Base-by-base conservation (phyloP, 2,113 vertebrate species). In the Halcyon malimbica region DNA sequence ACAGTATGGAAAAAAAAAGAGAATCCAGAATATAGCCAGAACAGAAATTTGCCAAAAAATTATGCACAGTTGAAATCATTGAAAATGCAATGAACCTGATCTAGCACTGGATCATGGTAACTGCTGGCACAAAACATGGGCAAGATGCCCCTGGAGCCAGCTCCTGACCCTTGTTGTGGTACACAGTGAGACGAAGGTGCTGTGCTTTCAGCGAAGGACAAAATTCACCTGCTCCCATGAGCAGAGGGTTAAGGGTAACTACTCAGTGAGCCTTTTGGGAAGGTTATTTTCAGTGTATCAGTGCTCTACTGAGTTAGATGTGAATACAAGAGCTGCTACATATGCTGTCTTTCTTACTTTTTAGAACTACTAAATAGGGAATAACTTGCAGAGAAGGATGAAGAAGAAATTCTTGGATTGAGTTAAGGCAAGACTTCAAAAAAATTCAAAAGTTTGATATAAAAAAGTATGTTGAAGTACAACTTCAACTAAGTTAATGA, bases 261-360 rank as follows among this genome's bases (percentile, higher is more conserved):
- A 25, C 42, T 28, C 48, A 24, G 24, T 28, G 18, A 62, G 13
- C 54, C 60, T 24, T 5, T 7, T 2, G 39, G 62, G 42, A 75
- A 83, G 16, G 42, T 21, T 56, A 2, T 69, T 92, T 70, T 41
- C 35, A 18, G 42, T 13, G 4, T 16, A 4, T 23, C 31, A 21
- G 26, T 6, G 21, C 15, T 25, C 16, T 20, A 35, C 4, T 41
- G 33, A 56, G 28, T 26, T 42, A 42, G 11, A 7, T 0, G 0
- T 2, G 12, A 39, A 50, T 13, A n/a, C 6, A 56, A 63, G 13
- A 59, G 29, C 14, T 65, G 74, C 25, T 29, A 31, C 1, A 0
- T 9, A 18, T 5, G 13, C 28, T 64, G 24, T 12, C 29, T 54
- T 28, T 9, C 2, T 77, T 44, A 16, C 26, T 51, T 77, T 41